phyloP scores from a whole-genome alignment of 2,888 invertebrate genomes.

The Toxonevra muliebris region DNA sequence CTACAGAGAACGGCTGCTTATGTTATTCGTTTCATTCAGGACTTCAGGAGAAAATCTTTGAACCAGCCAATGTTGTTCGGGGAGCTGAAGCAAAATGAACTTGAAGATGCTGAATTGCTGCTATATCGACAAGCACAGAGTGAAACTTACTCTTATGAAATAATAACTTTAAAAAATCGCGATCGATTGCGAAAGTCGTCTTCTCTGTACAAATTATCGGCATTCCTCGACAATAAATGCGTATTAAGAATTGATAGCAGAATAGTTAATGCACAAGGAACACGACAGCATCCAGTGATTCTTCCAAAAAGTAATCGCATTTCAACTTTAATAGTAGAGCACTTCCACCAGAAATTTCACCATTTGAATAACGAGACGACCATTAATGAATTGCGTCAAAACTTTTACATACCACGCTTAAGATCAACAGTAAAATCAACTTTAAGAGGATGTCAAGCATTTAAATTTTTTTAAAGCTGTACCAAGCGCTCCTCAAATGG shows the following conservation, averaged over 20 bases:
- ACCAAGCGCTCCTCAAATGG: slow-evolving; percentile 30
- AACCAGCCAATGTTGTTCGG: background rate
- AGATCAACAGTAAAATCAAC: slow-evolving; percentile 26
- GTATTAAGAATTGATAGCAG: slow-evolving; percentile 29
- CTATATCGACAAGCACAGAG: slow-evolving; percentile 31
- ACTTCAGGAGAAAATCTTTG: slow-evolving; percentile 3
- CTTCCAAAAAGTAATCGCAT: slow-evolving; percentile 27
- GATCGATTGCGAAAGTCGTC: too few relatives aligned
- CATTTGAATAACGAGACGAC: slow-evolving; percentile 32
- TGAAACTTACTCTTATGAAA: slow-evolving; percentile 26
- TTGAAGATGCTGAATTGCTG: slow-evolving; percentile 20
- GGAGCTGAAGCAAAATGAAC: slow-evolving; percentile 28
- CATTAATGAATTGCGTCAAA: slow-evolving; percentile 35
- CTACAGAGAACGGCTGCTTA: slow-evolving; percentile 17
- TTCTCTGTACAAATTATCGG: too few relatives aligned
- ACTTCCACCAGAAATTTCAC: slow-evolving; percentile 20
- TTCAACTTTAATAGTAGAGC: slow-evolving; percentile 17
- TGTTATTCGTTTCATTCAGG: slow-evolving; percentile 29
- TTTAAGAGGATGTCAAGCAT: slow-evolving; percentile 29
- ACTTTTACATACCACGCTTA: slow-evolving; percentile 29
- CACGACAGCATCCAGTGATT: slow-evolving; percentile 31
- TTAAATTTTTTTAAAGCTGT: slow-evolving; percentile 34
- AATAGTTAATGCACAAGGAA: slow-evolving; percentile 18
- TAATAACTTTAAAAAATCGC: slow-evolving; percentile 9
- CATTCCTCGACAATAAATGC: slow-evolving; percentile 20